Conservation (phyloP, 2,888 invertebrate genomes). For the Ptilodon capucinus region DNA sequence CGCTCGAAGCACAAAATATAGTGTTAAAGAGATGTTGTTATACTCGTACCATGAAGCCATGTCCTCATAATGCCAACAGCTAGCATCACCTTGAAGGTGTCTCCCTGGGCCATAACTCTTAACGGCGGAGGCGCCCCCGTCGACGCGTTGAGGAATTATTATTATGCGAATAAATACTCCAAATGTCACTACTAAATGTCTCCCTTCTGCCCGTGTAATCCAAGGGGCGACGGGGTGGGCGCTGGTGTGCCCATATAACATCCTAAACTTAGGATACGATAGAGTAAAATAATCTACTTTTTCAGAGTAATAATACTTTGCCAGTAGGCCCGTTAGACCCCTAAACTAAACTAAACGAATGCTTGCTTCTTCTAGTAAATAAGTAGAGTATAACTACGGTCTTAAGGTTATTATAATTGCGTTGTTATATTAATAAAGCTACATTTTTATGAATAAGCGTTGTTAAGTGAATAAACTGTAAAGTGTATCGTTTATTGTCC, state of each 20-base stretch:
- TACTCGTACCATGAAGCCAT: slow-evolving; percentile 10
- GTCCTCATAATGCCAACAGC: slow-evolving; percentile 45
- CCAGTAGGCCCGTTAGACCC: no score
- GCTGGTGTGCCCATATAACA: slow-evolving; percentile 17
- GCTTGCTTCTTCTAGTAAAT: no score
- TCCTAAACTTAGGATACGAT: slow-evolving; percentile 3
- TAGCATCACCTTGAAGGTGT: slow-evolving; percentile 70
- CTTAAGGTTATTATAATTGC: no score
- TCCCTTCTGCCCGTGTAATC: slow-evolving; percentile 61
- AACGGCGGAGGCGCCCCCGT: slow-evolving; percentile 70
- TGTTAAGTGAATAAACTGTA: no score
- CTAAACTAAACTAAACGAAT: no score
- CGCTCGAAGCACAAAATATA: no score
- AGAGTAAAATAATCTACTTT: background rate
- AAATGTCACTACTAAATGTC: slow-evolving; percentile 85
- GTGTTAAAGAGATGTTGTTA: no score
- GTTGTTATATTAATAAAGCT: no score
- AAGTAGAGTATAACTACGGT: no score
- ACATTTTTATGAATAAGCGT: no score
- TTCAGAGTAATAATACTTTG: no score
- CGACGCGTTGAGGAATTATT: slow-evolving; percentile 82
- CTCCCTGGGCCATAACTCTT: slow-evolving; percentile 77
- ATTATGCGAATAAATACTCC: slow-evolving; percentile 87
- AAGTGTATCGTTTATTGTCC: no score
- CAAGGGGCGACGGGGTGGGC: slow-evolving; percentile 37